Evolutionary conservation across 2,797 vertebrate species (phyloP), one percentile per base, ranked within the genome.

Genomic region (Epinephelus malabaricus): DNA sequence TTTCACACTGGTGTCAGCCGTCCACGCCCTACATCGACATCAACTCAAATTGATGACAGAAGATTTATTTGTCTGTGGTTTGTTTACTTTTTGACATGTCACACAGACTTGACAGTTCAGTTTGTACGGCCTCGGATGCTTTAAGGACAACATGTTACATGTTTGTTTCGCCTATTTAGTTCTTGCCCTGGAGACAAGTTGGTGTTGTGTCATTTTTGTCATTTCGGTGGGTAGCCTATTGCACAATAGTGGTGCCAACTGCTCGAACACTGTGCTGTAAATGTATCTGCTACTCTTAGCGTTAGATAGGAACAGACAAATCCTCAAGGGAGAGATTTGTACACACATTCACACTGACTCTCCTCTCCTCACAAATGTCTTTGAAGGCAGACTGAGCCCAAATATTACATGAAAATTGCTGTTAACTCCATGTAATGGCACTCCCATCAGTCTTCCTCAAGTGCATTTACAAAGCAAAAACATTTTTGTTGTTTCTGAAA

Each of bases 11-110:
- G 54, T 82, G 78, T 83, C 76, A 69, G 55, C 59, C 65, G 2
- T 64, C 73, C 66, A 87, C 55, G 2, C 82, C 83, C 74, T 47
- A 69, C 17, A 40, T 83, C 72, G 59, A 6, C 27, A 30, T 79
- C n/a, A 58, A 51, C 38, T 78, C 18, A 0, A 67, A 69, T 63
- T 38, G 62, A 75, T 50, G 10, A 70, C 13, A 65, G 9, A 21
- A 76, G 60, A 86, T 82, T 76, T 82, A 62, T 76, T 85, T 77
- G 58, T 73, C 78, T 70, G 67, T 59, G 46, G 23, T 75, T 81
- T 71, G 14, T 83, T 85, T 76, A 68, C 54, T 73, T 77, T 77
- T 74, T 76, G 76, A 79, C 64, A 58, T 68, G 71, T 69, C 74
- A 38, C 5, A 2, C 47, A 60, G 23, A 60, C 60, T 67, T 75